A percentile compares a stretch with the other conserved stretches of the same genome.
phyloP scores from a whole-genome alignment of 1,140 invertebrate species.

The Psilanteris sp. region DNA sequence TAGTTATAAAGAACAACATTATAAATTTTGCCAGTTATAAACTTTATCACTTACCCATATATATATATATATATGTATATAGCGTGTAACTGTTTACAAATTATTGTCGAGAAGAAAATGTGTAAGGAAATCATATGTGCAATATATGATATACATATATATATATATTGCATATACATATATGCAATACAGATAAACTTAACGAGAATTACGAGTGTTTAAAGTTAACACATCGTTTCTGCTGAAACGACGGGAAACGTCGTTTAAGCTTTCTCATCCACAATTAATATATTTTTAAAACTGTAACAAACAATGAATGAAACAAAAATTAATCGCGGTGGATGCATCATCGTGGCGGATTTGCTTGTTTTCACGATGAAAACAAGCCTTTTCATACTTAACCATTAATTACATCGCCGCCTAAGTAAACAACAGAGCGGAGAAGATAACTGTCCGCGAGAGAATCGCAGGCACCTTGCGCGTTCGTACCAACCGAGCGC shows the following conservation, averaged over 20 bases:
- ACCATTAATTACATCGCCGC: constrained; percentile 55
- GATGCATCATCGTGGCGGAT: background rate
- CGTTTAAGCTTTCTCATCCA: constrained; percentile 8
- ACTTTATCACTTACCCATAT: too few species aligned
- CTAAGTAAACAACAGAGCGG: constrained; percentile 55
- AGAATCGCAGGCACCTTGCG: constrained; percentile 36
- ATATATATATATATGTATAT: too few species aligned
- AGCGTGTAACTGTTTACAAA: too few species aligned
- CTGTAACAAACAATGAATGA: constrained; percentile 20
- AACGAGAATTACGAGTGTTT: too few species aligned
- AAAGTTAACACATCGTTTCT: too few species aligned
- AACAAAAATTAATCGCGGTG: constrained; percentile 28
- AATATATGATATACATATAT: too few species aligned
- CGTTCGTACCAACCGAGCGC: constrained; percentile 23
- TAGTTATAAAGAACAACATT: too few species aligned
- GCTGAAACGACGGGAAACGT: constrained; percentile 6
- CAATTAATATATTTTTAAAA: constrained; percentile 22
- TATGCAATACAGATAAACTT: too few species aligned
- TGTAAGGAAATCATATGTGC: too few species aligned
- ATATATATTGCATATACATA: too few species aligned
- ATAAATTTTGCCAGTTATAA: too few species aligned
- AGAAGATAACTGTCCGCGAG: constrained; percentile 34
- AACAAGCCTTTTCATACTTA: constrained; percentile 41
- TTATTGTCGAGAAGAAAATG: too few species aligned
- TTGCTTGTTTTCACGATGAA: constrained; percentile 37